These are phyloP conservation scores for Mimachlamys varia DNA, from an alignment of 2,888 invertebrate species.

Conservation along the genomic window DNA sequence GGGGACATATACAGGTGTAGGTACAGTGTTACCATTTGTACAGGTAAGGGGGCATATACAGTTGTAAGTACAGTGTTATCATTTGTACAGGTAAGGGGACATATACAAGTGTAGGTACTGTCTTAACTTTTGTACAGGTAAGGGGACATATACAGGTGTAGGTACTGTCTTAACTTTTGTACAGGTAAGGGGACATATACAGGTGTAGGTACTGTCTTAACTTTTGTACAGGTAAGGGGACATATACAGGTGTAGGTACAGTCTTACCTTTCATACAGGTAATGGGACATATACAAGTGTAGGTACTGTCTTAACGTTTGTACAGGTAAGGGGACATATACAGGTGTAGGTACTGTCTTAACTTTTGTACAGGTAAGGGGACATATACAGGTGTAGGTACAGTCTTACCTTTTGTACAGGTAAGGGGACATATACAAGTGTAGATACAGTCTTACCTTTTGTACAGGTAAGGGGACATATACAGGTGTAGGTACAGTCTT, in stretches of 20 bases:
- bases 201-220: not conserved
- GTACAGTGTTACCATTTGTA: not conserved
- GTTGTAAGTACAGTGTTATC: slow-evolving; percentile 83
- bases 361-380: slow-evolving; percentile 82
- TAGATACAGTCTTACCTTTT: slow-evolving; percentile 83
- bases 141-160: no score
- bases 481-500: not conserved
- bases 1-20: slow-evolving; percentile 2
- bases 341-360: no score
- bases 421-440: not conserved
- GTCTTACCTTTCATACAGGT: slow-evolving; percentile 84
- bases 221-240: not conserved
- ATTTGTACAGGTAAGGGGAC: slow-evolving; percentile 82
- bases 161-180: no score
- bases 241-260: no score
- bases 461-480: slow-evolving; percentile 80
- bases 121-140: not conserved
- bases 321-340: not conserved
- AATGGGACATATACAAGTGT: slow-evolving; percentile 29
- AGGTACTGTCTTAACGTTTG: not conserved
- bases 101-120: not conserved
- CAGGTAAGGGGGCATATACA: not conserved
- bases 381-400: not conserved
- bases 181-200: slow-evolving; percentile 79
- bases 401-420: not conserved